Evolutionary conservation across 2,888 invertebrate species (phyloP), one percentile per base, ranked within the genome.

Genomic region (Cerceris ruficornis): DNA sequence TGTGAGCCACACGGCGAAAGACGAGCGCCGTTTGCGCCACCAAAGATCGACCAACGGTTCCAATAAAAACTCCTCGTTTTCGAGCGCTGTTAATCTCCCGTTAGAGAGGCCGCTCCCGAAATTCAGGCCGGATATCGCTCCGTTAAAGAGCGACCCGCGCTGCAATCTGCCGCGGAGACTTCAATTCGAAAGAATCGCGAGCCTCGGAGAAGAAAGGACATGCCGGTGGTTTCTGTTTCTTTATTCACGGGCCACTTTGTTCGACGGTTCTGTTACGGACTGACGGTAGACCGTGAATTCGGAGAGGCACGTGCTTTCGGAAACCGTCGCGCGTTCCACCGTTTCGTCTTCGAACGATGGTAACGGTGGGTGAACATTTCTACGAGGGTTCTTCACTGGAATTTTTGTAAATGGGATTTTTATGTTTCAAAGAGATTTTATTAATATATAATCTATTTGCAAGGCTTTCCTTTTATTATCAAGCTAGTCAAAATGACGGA

Each of bases 101-200:
- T 88, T 86, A 87, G 78, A 75, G 77, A 82, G 64, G 68, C 69
- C 82, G 76, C 66, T 70, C 75, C 70, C 74, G 72, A 77, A 88
- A 88, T 88, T 85, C 72, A 78, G 81, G 82, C 88, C 89, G 89
- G 88, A 89, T 88, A 88, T 86, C 78, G 82, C 88, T 28, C 28
- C 28, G 28, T 28, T 28, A 28, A 28, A 28, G 28, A 28, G 28
- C 28, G 28, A 28, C 70, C 76, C 86, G 85, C 82, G 81, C 65
- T 55, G 74, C 89, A 88, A 88, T 88, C 88, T 89, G 90, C 85
- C 84, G 79, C 84, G 81, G 71, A 54, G 76, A 72, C 57, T 75
- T 62, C 57, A 78, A 81, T 77, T 66, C 68, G 74, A 65, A 58
- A 68, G 41, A 42, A 17, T 39, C 61, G 76, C 76, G 81, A 65